Evolutionary conservation across 2,888 invertebrate genomes (phyloP).

Genomic region (Seladonia tumulorum): DNA sequence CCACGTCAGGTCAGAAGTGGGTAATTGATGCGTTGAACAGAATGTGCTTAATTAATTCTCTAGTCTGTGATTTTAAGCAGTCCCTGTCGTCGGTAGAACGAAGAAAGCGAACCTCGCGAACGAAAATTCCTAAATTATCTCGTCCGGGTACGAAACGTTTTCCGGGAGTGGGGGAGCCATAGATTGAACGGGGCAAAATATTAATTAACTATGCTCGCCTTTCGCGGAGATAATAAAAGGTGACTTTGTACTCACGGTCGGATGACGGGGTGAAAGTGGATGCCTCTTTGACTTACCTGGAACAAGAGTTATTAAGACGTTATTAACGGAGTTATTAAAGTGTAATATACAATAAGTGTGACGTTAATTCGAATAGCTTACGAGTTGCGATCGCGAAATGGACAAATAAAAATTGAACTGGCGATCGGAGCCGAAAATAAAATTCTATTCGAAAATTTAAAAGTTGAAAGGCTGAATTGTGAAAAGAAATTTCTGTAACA

Average conservation of each 20-base stretch:
- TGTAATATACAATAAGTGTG: background rate
- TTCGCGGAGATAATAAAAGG: background rate
- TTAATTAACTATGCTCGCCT: background rate
- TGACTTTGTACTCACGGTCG: conserved; percentile 18
- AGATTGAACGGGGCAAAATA: background rate
- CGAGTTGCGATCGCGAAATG: background rate
- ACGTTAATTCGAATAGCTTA: background rate
- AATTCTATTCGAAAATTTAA: background rate
- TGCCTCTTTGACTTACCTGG: conserved; percentile 31
- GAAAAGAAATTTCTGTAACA: too few relatives aligned
- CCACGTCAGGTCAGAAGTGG: conserved; percentile 12
- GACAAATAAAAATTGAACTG: background rate
- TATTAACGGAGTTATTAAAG: background rate
- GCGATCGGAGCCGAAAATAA: background rate
- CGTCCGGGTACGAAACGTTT: background rate
- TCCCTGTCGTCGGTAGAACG: background rate
- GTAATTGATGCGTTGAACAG: conserved; percentile 33
- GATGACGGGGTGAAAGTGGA: too few relatives aligned
- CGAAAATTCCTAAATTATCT: background rate
- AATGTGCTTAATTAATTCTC: conserved; percentile 41
- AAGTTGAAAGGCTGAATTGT: background rate
- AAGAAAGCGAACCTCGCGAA: background rate
- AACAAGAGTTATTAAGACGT: conserved; percentile 24
- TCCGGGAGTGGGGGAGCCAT: background rate
- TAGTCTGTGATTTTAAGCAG: conserved; percentile 13